These are phyloP conservation scores for Blera fallax DNA, from an alignment of 2,888 invertebrate genomes.

Conservation along the genomic window DNA sequence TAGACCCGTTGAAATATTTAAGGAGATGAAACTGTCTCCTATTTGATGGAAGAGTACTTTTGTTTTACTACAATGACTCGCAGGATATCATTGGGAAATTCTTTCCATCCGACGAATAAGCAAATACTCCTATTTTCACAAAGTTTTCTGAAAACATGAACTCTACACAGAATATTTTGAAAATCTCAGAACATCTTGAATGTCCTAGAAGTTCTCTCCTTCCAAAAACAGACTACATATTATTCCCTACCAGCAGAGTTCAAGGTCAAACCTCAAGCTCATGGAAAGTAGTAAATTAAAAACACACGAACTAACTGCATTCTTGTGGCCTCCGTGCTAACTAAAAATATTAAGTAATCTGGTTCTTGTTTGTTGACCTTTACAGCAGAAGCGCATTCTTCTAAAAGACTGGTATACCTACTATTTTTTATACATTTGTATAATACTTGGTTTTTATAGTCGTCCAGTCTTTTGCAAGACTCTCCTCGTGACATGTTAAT, in stretches of 20 bases:
- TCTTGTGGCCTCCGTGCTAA: neutral
- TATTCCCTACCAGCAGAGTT: neutral
- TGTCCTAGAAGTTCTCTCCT: no score
- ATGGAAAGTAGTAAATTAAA: neutral
- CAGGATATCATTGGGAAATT: no score
- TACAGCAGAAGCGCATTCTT: neutral
- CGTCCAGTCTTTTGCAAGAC: neutral
- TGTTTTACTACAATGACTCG: no score
- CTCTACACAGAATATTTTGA: no score
- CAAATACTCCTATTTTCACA: no score
- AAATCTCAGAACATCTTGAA: no score
- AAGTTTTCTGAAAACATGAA: no score
- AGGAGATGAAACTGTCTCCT: no score
- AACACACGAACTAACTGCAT: neutral
- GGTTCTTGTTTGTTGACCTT: neutral
- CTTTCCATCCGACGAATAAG: no score
- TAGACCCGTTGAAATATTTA: no score
- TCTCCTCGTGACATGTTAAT: slow-evolving; percentile 15
- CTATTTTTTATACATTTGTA: neutral
- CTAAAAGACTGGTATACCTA: neutral
- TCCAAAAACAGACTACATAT: no score
- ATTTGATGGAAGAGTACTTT: no score
- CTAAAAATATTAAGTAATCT: neutral
- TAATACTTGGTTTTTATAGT: neutral
- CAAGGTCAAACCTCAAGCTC: neutral